Base-by-base conservation (phyloP, 2,888 invertebrate species). In the Acanthoscelides obtectus region DNA sequence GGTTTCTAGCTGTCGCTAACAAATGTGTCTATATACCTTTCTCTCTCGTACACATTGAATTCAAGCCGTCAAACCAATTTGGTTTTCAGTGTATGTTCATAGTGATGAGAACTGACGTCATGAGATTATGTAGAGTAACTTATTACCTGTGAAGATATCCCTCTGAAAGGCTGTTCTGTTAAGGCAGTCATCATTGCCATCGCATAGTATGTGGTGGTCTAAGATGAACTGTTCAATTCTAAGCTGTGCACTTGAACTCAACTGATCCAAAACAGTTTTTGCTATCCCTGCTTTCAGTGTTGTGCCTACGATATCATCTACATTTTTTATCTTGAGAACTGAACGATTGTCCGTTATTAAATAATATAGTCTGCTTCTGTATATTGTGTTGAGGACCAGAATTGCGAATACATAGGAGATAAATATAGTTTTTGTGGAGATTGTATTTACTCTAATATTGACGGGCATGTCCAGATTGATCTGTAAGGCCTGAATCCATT, bases 301-400 rank as follows among this genome's bases (percentile, higher is more conserved):
- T 22, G 21, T 45, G 22, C 68, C 66, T 4, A 72, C 5, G 19
- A 73, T 25, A n/a, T 73, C 73, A 2, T 22, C 22, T 0, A 45
- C 25, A 17, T 70, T 22, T 20, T 64, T 66, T 17, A 73, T 66
- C 17, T 27, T 12, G 27, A 68, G 68, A 27, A 20, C 1, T 17
- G 64, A 64, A 19, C 8, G 64, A 21, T 67, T 22, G 1, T 21
- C 22, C 22, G 69, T 73, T 71, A 73, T 71, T 27, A 71, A 67
- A 22, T 68, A 66, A 22, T 25, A 73, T 68, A 73, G 69, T 69
- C 70, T 73, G 25, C 71, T 73, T 69, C 64, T 69, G 19, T 73
- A 73, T 8, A 67, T 21, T 5, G 69, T 71, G 17, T 71, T 70
- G 17, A 69, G 66, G 25, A 73, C 66, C 17, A 73, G 21, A 20